Percentiles rank a stretch among this genome's conserved stretches.
Evolutionary conservation across 2,113 vertebrate species (phyloP).

Genomic region (Rallus limicola): DNA sequence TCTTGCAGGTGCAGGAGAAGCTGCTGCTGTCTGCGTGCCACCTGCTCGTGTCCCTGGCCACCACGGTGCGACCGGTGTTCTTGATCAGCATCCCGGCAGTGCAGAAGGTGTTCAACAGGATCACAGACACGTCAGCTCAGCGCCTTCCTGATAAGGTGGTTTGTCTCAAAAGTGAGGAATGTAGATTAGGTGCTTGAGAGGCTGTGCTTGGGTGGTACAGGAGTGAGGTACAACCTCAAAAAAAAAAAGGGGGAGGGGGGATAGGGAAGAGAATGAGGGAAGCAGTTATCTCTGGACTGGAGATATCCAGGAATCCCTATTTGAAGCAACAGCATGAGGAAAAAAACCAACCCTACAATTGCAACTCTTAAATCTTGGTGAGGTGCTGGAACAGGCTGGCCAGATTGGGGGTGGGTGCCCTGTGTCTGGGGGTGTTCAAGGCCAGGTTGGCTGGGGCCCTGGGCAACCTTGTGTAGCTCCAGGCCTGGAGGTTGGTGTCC

Average conservation of each 20-base stretch:
- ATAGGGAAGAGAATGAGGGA: not conserved
- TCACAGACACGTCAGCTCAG: conserved; percentile 87
- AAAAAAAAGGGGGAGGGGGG: not conserved
- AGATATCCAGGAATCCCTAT: not conserved
- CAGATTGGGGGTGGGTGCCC: too few species aligned
- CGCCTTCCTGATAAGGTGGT: conserved; percentile 90
- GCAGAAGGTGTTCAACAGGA: conserved; percentile 93
- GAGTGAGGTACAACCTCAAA: not conserved
- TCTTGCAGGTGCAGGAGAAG: conserved; percentile 92
- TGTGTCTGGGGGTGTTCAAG: too few species aligned
- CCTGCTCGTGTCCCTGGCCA: conserved; percentile 91
- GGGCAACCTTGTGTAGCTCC: too few species aligned
- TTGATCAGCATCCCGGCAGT: conserved; percentile 90
- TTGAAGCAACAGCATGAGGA: not conserved
- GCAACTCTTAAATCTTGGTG: not conserved
- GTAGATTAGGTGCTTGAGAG: not conserved
- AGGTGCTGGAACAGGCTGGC: too few species aligned
- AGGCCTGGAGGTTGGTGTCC: too few species aligned
- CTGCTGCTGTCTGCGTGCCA: conserved; percentile 92
- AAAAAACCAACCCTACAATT: not conserved
- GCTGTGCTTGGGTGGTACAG: not conserved
- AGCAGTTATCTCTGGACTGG: not conserved
- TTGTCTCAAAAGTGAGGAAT: not conserved
- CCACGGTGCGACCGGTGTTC: conserved; percentile 94
- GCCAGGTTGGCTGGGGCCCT: too few species aligned